Evolutionary conservation across 1,140 invertebrate genomes (phyloP).

Genomic region (Berghia stephanieae): DNA sequence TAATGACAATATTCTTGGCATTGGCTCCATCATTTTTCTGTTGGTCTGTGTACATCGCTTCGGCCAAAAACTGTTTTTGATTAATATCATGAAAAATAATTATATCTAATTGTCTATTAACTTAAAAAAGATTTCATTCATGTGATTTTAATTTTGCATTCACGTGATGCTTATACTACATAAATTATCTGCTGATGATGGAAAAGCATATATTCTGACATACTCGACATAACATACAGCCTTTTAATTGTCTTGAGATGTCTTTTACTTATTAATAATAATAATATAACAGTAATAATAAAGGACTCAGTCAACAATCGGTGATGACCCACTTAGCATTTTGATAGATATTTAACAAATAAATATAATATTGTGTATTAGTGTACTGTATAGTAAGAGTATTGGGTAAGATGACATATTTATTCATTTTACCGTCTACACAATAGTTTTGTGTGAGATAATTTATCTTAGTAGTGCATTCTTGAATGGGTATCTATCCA

Average conservation of each 20-base stretch:
- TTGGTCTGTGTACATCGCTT: slow-evolving; percentile 50
- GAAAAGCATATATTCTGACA: neutral
- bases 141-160: neutral
- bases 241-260: neutral
- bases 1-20: slow-evolving; percentile 48
- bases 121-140: neutral
- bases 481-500: too few species aligned
- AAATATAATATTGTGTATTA: too few species aligned
- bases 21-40: slow-evolving; percentile 32
- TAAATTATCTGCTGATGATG: neutral
- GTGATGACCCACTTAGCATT: too few species aligned
- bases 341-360: too few species aligned
- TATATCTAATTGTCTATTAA: neutral
- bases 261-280: neutral
- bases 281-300: too few species aligned
- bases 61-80: slow-evolving; percentile 49
- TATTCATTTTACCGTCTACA: too few species aligned
- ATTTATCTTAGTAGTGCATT: too few species aligned
- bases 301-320: too few species aligned
- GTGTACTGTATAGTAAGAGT: too few species aligned
- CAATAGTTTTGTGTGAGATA: too few species aligned
- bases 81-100: neutral
- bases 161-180: neutral
- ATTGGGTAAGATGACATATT: too few species aligned
- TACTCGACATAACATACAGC: neutral